These are phyloP conservation scores for Passer domesticus DNA, from an alignment of 2,113 vertebrate genomes.

Conservation along the genomic window DNA sequence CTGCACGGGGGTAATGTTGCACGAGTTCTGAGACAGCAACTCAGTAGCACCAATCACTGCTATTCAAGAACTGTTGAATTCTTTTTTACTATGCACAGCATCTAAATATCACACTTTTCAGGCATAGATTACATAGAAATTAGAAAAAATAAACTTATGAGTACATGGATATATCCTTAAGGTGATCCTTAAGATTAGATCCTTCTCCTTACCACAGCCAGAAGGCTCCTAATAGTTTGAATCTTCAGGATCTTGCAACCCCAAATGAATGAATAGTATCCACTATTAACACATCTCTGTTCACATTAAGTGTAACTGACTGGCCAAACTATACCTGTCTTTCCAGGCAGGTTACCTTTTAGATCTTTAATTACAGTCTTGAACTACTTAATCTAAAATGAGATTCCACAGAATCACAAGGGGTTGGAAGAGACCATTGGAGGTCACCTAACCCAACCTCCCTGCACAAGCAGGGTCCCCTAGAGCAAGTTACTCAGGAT, in stretches of 20 bases:
- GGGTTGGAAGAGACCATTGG: neutral
- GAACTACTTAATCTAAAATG: neutral
- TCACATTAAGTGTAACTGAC: neutral
- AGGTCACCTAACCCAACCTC: neutral
- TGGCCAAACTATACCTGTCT: neutral
- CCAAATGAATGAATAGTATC: neutral
- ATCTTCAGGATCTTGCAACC: neutral
- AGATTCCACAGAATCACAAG: neutral
- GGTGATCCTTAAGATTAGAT: neutral
- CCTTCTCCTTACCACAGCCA: neutral
- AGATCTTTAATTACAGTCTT: neutral
- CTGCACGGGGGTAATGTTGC: fast-evolving
- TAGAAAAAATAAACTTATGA: neutral
- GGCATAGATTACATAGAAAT: neutral
- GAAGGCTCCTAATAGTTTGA: neutral
- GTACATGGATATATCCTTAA: neutral
- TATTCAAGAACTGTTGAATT: neutral
- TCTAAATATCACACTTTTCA: neutral
- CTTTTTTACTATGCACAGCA: neutral
- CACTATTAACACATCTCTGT: neutral
- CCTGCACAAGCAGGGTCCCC: neutral
- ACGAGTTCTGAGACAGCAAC: neutral
- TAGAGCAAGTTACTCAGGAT: neutral
- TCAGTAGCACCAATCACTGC: neutral
- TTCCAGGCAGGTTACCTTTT: neutral